Base-by-base conservation (phyloP, 2,113 vertebrate genomes). In the Trematocara unimaculatum region DNA sequence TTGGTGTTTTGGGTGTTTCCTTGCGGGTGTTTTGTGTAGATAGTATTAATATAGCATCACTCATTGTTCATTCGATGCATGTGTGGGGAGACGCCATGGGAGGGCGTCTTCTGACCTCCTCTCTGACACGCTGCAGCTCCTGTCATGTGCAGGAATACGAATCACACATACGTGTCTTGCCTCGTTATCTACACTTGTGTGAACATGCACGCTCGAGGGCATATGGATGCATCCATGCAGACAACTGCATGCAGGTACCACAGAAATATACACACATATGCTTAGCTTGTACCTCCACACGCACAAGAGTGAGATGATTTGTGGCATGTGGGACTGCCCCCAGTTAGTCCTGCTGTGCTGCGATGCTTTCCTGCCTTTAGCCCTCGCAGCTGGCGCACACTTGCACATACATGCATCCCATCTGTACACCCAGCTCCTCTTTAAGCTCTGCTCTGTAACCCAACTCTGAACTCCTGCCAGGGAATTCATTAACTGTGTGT, bases 321-420 rank as follows among this genome's bases (percentile, higher is more conserved):
- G 56, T 42, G 20, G 58, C 77, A 82, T 58, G 51, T 55, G 85
- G 84, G 81, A 77, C 47, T 1, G 60, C 90, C 84, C n/a, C 85
- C 23, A 83, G 49, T 17, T n/a, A 15, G 49, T 83, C 29, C 51
- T 60, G 83, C 51, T 86, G 29, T 45, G 72, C 82, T 91, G 60
- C 87, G 13, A 88, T 85, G 81, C 83, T 62, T n/a, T 47, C 40
- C 62, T 85, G 70, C 79, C 80, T 74, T 54, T 31, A 84, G 81
- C 87, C 90, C 64, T 82, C 89, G 89, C 93, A 85, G 89, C 86
- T 92, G 93, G 83, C 88, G 45, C 92, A 91, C 82, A 92, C 87
- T 95, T 95, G 92, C 94, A 90, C 87, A 81, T 67, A 42, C 89
- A 89, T 54, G 86, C 54, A 58, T 87, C 89, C 88, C 90, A 93